Conservation (phyloP, 2,888 invertebrate species). For the Lumbricus terrestris region DNA sequence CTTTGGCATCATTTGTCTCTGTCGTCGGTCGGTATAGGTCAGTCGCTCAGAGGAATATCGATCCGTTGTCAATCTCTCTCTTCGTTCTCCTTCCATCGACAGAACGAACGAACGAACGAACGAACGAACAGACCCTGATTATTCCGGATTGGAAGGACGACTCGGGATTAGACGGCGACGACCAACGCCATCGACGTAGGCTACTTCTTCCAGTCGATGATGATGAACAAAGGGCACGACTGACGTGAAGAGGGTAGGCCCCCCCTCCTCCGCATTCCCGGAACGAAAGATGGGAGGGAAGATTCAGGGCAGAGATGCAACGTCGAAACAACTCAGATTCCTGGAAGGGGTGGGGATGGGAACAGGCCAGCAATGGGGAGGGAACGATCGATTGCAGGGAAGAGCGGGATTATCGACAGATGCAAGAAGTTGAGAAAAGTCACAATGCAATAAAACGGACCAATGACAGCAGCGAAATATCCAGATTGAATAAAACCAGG, state of each 20-base stretch:
- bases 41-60: not conserved
- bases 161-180: not conserved
- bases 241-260: not conserved
- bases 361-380: not conserved
- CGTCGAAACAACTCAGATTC: slow-evolving; percentile 3
- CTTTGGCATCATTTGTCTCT: not conserved
- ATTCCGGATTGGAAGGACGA: not conserved
- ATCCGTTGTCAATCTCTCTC: not conserved
- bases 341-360: not conserved
- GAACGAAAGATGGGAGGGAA: not conserved
- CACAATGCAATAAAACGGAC: not conserved
- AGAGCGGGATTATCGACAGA: not conserved
- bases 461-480: not conserved
- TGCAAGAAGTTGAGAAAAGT: slow-evolving; percentile 3
- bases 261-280: too few relatives aligned
- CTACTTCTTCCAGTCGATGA: not conserved
- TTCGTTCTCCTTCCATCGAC: too few relatives aligned
- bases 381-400: not conserved
- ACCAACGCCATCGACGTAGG: not conserved
- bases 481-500: not conserved
- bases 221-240: not conserved
- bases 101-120: not conserved
- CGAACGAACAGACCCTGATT: not conserved
- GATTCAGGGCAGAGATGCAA: not conserved
- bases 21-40: not conserved